These are phyloP conservation scores for Moxostoma hubbsi DNA, from an alignment of 2,797 vertebrate genomes.

Conservation along the genomic window DNA sequence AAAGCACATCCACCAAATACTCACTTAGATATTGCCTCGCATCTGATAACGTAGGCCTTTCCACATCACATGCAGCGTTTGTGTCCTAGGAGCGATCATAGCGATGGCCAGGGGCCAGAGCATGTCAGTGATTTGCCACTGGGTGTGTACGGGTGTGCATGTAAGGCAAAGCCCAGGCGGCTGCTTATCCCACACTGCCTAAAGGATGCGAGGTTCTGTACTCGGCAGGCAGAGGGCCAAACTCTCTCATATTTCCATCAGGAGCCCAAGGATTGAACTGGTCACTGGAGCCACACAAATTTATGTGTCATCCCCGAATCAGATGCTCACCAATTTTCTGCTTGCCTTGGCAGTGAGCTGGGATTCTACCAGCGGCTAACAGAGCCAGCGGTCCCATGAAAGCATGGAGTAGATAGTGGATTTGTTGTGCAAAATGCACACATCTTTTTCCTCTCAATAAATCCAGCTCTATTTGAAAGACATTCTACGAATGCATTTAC, in stretches of 20 bases:
- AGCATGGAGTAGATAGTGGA: conserved; percentile 65
- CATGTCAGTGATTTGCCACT: conserved; percentile 6
- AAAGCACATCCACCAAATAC: conserved; percentile 37
- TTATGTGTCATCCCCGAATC: conserved; percentile 80
- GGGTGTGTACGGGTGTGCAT: not conserved
- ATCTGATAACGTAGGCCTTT: conserved; percentile 36
- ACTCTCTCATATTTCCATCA: conserved; percentile 74
- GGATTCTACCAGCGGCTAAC: conserved; percentile 73
- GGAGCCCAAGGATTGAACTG: conserved; percentile 54
- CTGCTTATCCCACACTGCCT: not conserved
- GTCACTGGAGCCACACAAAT: conserved; percentile 78
- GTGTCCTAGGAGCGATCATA: conserved; percentile 32
- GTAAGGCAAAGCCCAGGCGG: not conserved
- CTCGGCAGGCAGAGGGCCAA: conserved; percentile 72
- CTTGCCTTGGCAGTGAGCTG: conserved; percentile 75
- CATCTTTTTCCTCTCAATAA: not conserved
- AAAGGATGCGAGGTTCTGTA: conserved; percentile 25
- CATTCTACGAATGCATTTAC: not conserved
- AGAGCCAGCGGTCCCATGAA: conserved; percentile 69
- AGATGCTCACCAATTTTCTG: conserved; percentile 82
- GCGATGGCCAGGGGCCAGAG: conserved; percentile 3
- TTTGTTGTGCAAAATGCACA: conserved; percentile 23
- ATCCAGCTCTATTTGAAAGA: not conserved
- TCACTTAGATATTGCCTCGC: conserved; percentile 29
- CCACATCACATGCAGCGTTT: conserved; percentile 25